Evolutionary conservation across 2,797 vertebrate species (phyloP).

Genomic region (Pseudotriccus pelzelni): DNA sequence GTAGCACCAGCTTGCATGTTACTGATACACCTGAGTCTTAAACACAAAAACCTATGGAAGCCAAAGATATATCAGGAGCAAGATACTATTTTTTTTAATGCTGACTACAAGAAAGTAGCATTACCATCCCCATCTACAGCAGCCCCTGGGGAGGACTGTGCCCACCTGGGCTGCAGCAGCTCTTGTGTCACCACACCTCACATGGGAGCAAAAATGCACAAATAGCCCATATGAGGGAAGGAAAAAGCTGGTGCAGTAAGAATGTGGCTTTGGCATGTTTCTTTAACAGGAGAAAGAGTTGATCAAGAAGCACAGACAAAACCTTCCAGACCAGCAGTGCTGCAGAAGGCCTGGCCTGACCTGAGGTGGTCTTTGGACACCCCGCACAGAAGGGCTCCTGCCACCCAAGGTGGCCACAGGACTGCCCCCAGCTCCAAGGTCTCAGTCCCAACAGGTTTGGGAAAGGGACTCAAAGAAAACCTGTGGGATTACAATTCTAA

Average conservation of each 20-base stretch:
- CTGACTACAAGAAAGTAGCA: neutral
- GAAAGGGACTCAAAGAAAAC: neutral
- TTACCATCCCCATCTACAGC: neutral
- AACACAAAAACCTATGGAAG: neutral
- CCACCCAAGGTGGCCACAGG: neutral
- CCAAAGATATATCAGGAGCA: neutral
- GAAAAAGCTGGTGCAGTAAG: neutral
- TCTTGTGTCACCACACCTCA: fast-evolving
- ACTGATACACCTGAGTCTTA: neutral
- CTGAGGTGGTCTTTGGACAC: neutral
- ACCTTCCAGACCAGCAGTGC: neutral
- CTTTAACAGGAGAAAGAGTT: neutral
- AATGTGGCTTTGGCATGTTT: neutral
- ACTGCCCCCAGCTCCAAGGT: too few relatives aligned
- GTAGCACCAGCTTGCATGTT: neutral
- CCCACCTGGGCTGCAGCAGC: fast-evolving
- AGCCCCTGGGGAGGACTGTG: neutral
- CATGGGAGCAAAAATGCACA: neutral
- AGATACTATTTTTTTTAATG: neutral
- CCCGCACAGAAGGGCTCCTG: neutral
- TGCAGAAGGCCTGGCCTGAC: neutral
- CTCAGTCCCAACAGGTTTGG: neutral
- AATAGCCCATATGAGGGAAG: fast-evolving
- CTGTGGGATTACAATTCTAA: neutral
- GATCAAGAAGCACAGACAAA: neutral